Base-by-base conservation (phyloP, 2,113 vertebrate genomes). In the Cyrtonyx montezumae region DNA sequence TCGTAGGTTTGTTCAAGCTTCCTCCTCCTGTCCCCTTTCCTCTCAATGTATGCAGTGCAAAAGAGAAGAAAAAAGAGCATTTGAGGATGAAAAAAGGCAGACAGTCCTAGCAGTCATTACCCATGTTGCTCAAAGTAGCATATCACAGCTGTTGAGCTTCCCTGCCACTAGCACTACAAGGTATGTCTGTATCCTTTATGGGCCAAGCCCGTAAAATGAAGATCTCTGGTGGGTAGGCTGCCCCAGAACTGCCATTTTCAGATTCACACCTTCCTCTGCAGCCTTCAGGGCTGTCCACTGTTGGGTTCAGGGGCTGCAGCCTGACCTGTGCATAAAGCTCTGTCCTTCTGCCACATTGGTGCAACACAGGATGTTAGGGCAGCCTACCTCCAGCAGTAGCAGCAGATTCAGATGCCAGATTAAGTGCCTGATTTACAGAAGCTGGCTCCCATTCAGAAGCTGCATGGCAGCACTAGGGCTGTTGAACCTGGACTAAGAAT, bases 341-440 rank as follows among this genome's bases (percentile, higher is more conserved):
- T 2, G 0, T 40, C 40, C 10, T 83, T 80, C 74, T 81, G 63
- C 86, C 37, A 84, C 79, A 30, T 5, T 25, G 11, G 8, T 0
- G 6, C 32, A 18, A 32, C 0, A 1, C 43, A 0, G 4, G 25
- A 37, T 34, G 40, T 43, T 37, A 49, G 32, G 0, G 2, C 1
- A 4, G 34, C 0, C 0, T 22, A 13, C 3, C 9, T 67, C 69
- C 78, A 3, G 13, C 2, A 74, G 37, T 37, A 42, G 30, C 34
- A 34, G 46, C 2, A 2, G 51, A 48, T 15, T 7, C 0, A 0
- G n/a, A 11, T 0, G 2, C 56, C 62, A 0, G 1, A 67, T 66
- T 1, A 5, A 1, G 0, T 21, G 28, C 28, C n/a, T 6, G 18
- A 51, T 6, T 16, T 5, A 11, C 22, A 42, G 46, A 34, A 71